Percentiles rank a stretch among this genome's conserved stretches.
Conservation (phyloP, 2,113 vertebrate genomes). For the Anguilla japonica region DNA sequence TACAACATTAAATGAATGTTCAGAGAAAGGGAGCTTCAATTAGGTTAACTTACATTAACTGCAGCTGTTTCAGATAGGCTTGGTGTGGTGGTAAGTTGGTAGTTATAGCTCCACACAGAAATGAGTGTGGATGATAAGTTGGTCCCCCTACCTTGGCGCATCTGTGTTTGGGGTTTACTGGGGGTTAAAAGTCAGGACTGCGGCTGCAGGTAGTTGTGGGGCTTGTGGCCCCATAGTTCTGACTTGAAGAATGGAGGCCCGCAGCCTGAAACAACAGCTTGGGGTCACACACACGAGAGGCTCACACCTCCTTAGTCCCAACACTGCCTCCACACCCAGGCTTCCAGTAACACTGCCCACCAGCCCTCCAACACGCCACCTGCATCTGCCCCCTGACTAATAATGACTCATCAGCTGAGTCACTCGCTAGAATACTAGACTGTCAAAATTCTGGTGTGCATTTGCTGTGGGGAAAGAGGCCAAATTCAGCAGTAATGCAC, state of each 20-base stretch:
- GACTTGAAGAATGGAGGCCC: constrained; percentile 40
- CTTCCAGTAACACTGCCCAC: constrained; percentile 20
- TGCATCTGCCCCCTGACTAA: constrained; percentile 7
- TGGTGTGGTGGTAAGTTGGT: not conserved
- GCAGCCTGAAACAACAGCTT: constrained; percentile 60
- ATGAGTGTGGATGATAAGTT: not conserved
- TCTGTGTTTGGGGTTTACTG: constrained; percentile 54
- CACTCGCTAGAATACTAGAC: constrained; percentile 18
- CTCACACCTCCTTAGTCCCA: not conserved
- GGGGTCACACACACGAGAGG: constrained; percentile 48
- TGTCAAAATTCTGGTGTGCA: constrained; percentile 26
- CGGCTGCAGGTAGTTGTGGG: constrained; percentile 27
- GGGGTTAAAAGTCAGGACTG: constrained; percentile 45
- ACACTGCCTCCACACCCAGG: constrained; percentile 2
- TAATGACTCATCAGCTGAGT: constrained; percentile 20
- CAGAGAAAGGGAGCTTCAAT: not conserved
- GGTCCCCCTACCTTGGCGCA: constrained; percentile 50
- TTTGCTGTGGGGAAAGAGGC: not conserved
- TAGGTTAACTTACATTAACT: not conserved
- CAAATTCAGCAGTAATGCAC: constrained; percentile 12
- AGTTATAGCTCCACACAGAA: constrained; percentile 4
- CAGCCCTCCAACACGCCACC: constrained; percentile 17
- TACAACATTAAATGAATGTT: too few relatives aligned
- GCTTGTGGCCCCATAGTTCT: constrained; percentile 55
- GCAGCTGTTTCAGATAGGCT: not conserved